Evolutionary conservation across 2,888 invertebrate genomes (phyloP), one percentile per base, ranked within the genome.

Genomic region (Synergus laeviventris): DNA sequence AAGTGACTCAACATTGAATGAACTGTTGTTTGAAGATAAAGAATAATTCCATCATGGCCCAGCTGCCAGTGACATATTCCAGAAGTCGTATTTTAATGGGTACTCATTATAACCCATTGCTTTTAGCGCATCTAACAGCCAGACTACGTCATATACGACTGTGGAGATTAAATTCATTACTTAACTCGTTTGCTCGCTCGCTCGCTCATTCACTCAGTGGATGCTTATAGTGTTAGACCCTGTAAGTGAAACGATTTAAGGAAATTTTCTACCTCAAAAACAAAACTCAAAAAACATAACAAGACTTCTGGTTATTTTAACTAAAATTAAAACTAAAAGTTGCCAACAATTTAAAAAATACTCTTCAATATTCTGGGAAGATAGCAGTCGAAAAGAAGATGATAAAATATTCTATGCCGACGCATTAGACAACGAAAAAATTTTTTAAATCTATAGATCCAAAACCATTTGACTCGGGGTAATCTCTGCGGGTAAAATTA

Each of bases 91-190:
- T 85, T 83, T 85, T 86, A 86, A 87, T 86, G 85, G 85, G 78
- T 79, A 84, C 86, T 89, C 87, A 86, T 89, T 88, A 88, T 86
- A 87, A 86, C 83, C 83, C 84, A 80, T 81, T 82, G 83, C 86
- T 81, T 84, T 83, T 82, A 84, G 84, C 83, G 76, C 78, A 79
- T 78, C 81, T 81, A 85, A 84, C 85, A 85, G 83, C 81, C 79
- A 81, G 78, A 81, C 82, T 74, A 78, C 79, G 24, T 16, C 73
- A 79, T 76, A 78, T 79, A 80, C 76, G 81, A 81, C 81, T 74
- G 79, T 76, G 74, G 78, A 79, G 83, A 88, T 87, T 85, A 86
- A 87, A 85, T 86, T 83, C 84, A 87, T 87, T 85, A 84, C 83
- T 84, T 82, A 83, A 82, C 84, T 84, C 84, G 83, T 83, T 85